These are phyloP conservation scores for Portevinia maculata DNA, from an alignment of 2,888 invertebrate species.

Conservation along the genomic window DNA sequence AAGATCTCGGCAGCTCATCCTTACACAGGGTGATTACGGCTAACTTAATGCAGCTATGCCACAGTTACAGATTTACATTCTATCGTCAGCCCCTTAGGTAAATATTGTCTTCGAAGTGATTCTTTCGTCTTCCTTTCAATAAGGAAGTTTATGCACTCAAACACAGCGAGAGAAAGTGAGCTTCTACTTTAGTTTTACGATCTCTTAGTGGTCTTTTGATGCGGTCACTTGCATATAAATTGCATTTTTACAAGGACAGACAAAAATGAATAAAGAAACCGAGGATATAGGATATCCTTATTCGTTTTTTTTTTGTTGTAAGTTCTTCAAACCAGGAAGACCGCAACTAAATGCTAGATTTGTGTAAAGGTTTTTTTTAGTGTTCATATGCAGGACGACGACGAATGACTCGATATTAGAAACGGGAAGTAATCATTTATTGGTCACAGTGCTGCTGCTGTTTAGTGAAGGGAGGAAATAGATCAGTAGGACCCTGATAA, in stretches of 20 bases:
- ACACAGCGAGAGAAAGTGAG: slow-evolving; percentile 3
- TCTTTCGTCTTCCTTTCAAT: slow-evolving; percentile 45
- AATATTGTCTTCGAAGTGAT: slow-evolving; percentile 25
- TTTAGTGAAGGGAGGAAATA: slow-evolving; percentile 7
- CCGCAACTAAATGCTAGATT: slow-evolving; percentile 13
- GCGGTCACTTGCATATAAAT: slow-evolving; percentile 70
- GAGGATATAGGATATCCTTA: slow-evolving; percentile 40
- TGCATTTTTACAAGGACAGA: slow-evolving; percentile 54
- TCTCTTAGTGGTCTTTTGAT: slow-evolving; percentile 61
- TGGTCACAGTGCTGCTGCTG: slow-evolving; percentile 13
- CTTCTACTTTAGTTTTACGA: not conserved
- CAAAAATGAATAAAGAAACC: slow-evolving; percentile 1
- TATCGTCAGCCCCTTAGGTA: slow-evolving; percentile 52
- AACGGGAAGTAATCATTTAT: slow-evolving; percentile 68
- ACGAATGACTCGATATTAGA: slow-evolving; percentile 49
- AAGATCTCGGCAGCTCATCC: slow-evolving; percentile 16
- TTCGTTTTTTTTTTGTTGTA: slow-evolving; percentile 25
- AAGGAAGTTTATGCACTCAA: slow-evolving; percentile 46
- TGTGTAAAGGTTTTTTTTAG: slow-evolving; percentile 15
- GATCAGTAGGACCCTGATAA: slow-evolving; percentile 9
- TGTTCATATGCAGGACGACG: slow-evolving; percentile 15
- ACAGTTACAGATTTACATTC: slow-evolving; percentile 38
- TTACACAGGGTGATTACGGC: slow-evolving; percentile 15
- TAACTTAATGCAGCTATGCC: slow-evolving; percentile 24
- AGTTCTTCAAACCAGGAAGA: slow-evolving; percentile 43